A percentile compares a stretch with the other conserved stretches of the same genome.
These are phyloP conservation scores for Catocala sponsa DNA, from an alignment of 2,888 invertebrate species.

Conservation along the genomic window DNA sequence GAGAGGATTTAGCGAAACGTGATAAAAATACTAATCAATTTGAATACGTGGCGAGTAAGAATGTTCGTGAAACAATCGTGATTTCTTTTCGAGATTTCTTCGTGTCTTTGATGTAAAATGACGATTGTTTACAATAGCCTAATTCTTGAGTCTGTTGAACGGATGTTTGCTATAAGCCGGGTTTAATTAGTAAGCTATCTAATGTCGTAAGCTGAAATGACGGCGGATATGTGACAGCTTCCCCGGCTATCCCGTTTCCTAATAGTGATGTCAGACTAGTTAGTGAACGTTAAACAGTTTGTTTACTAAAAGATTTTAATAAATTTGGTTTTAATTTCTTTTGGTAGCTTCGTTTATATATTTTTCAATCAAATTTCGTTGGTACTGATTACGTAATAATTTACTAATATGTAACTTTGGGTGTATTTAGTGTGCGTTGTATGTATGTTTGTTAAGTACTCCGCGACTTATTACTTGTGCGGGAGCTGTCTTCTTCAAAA, in stretches of 20 bases:
- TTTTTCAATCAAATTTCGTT: background rate
- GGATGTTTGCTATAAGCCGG: background rate
- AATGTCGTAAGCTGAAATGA: conserved; percentile 3
- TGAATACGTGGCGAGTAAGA: conserved; percentile 36
- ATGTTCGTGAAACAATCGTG: conserved; percentile 27
- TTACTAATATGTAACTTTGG: too few species aligned
- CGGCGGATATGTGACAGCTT: background rate
- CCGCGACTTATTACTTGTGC: background rate
- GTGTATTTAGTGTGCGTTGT: too few species aligned
- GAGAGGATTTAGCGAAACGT: conserved; percentile 56
- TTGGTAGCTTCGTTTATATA: too few species aligned
- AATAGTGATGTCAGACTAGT: background rate
- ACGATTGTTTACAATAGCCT: conserved; percentile 26
- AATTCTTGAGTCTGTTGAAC: conserved; percentile 20
- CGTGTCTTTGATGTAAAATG: conserved; percentile 17
- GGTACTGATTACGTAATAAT: too few species aligned
- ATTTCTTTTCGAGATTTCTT: conserved; percentile 16
- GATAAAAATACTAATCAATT: conserved; percentile 64
- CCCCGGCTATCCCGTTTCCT: background rate
- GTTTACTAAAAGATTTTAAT: too few species aligned
- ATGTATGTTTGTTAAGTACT: too few species aligned
- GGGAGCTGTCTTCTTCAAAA: background rate
- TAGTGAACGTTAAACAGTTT: too few species aligned
- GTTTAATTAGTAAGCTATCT: conserved; percentile 18
- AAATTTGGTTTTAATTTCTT: too few species aligned